A percentile compares a stretch with the other conserved stretches of the same genome.
Conservation (phyloP, 2,888 invertebrate species). For the Tupiocoris notatus region DNA sequence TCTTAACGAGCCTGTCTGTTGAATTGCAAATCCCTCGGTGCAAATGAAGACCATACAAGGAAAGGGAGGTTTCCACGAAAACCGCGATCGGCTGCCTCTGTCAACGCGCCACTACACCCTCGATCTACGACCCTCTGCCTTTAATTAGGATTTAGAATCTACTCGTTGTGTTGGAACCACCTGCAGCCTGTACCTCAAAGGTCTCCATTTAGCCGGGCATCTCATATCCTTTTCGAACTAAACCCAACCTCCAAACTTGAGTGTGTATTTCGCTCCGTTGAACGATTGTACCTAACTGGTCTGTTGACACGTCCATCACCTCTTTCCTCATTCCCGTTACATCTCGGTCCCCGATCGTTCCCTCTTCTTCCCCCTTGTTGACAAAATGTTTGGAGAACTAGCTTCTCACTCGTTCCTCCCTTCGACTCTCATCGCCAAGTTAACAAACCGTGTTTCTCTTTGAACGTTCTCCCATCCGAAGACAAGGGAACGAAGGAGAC, state of each 20-base stretch:
- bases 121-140: constrained; percentile 1
- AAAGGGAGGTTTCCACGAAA: background rate
- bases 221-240: background rate
- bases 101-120: background rate
- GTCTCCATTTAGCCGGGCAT: background rate
- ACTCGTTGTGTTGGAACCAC: constrained; percentile 4
- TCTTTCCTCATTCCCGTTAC: background rate
- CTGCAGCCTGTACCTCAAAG: background rate
- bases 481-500: background rate
- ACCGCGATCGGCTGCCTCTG: background rate
- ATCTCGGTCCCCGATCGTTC: constrained; percentile 1
- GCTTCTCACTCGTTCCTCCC: constrained; percentile 18
- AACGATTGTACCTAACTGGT: constrained; percentile 7
- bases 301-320: constrained; percentile 13
- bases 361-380: constrained; percentile 15
- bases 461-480: constrained; percentile 4
- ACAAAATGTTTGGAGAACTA: constrained; percentile 28
- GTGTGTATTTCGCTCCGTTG: background rate
- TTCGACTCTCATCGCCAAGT: constrained; percentile 1
- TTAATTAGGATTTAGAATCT: background rate
- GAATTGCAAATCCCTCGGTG: constrained; percentile 22
- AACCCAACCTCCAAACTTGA: background rate
- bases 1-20: background rate
- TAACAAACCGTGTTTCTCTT: constrained; percentile 26
- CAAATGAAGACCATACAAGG: constrained; percentile 20